A percentile compares a stretch with the other conserved stretches of the same genome.
Evolutionary conservation across 2,888 invertebrate species (phyloP).

Genomic region (Drosophila emarginata): DNA sequence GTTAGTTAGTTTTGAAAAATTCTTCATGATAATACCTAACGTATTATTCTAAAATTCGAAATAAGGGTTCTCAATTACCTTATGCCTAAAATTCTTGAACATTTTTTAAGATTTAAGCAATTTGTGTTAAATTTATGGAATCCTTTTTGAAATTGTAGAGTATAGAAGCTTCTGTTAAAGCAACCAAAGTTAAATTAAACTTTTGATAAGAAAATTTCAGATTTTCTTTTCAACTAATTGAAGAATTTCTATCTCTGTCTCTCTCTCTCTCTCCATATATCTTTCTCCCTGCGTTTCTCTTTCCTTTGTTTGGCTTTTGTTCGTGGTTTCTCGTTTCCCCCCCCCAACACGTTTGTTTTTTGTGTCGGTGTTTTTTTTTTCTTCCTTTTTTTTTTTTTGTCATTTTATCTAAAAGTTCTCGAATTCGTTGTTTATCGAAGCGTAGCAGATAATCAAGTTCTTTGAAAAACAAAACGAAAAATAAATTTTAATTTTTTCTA

Average conservation of each 20-base stretch:
- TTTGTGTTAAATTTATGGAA: too few species aligned
- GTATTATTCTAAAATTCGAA: too few species aligned
- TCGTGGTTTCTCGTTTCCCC: not conserved
- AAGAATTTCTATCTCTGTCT: not conserved
- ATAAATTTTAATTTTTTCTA: constrained; percentile 3
- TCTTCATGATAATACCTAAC: too few species aligned
- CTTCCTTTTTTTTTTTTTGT: not conserved
- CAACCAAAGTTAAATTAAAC: not conserved
- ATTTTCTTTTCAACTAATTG: constrained; percentile 3
- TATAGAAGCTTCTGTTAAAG: not conserved
- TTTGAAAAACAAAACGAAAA: constrained; percentile 14
- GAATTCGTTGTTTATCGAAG: constrained; percentile 15
- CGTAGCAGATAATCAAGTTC: constrained; percentile 10
- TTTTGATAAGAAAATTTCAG: not conserved
- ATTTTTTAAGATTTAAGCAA: too few species aligned
- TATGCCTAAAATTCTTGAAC: too few species aligned
- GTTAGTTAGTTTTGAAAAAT: too few species aligned
- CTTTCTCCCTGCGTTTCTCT: not conserved
- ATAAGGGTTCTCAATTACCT: too few species aligned
- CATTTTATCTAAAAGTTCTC: not conserved
- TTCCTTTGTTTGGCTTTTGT: constrained; percentile 2
- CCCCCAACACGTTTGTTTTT: not conserved
- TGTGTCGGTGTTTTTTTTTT: not conserved
- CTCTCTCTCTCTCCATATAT: not conserved
- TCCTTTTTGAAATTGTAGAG: too few species aligned